Conservation (phyloP, 2,797 vertebrate genomes). For the Menidia menidia region DNA sequence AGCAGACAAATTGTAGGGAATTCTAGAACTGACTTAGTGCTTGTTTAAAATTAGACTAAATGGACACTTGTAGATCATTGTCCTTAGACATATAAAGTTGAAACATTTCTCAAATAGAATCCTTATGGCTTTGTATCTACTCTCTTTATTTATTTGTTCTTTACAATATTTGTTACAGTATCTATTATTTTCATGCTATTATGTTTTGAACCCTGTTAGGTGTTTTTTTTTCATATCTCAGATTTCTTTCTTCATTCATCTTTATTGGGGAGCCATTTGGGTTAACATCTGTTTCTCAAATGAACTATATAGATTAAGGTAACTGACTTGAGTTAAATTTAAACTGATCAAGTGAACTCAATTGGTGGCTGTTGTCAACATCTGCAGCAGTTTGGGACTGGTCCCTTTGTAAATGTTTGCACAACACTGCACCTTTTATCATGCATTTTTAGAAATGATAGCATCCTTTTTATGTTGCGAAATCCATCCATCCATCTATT, state of each 20-base stretch:
- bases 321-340: background rate
- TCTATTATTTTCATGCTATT: too few species aligned
- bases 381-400: background rate
- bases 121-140: too few species aligned
- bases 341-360: background rate
- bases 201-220: too few species aligned
- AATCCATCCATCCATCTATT: too few species aligned
- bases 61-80: background rate
- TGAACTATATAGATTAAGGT: too few species aligned
- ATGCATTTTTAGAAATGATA: too few species aligned
- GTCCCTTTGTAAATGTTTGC: background rate
- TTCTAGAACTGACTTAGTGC: constrained; percentile 23
- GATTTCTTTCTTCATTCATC: too few species aligned
- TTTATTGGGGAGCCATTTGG: too few species aligned
- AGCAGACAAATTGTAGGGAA: constrained; percentile 33
- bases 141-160: background rate
- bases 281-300: too few species aligned
- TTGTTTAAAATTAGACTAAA: constrained; percentile 16
- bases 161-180: background rate
- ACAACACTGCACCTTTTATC: background rate
- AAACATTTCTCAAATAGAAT: too few species aligned
- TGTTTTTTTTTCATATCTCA: too few species aligned
- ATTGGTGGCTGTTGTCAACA: background rate
- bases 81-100: background rate
- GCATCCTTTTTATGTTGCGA: too few species aligned